Evolutionary conservation across 2,113 vertebrate species (phyloP), one percentile per base, ranked within the genome.

Genomic region (Grammomys surdaster): DNA sequence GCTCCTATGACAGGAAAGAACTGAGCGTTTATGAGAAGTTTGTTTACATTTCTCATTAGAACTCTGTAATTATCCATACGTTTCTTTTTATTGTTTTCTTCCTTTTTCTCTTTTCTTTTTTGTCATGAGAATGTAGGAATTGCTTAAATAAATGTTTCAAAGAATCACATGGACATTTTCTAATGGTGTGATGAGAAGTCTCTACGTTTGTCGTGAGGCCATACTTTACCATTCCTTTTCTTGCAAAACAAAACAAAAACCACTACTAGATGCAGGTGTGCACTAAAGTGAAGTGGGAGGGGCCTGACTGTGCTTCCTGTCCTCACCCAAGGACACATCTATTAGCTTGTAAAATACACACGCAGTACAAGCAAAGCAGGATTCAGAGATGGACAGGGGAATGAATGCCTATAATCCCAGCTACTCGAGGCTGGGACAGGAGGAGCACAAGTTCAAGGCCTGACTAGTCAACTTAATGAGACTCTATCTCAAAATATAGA

Each of bases 91-190:
- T 33, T 36, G 67, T 69, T 33, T 36, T 36, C 67, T 69, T 16
- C 67, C 67, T 7, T 36, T 94, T 88, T 63, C 19, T 63, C 16
- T 33, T 81, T 90, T 82, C 85, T 65, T 43, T 72, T 94, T 90
- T 65, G 76, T 54, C 22, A 48, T 40, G 36, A 77, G 33, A 46
- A 14, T n/a, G 40, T 60, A 90, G 54, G 43, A n/a, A 90, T 48
- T 60, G 88, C 88, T 95, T 86, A 22, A 96, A 93, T 95, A 96
- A 95, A 95, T 80, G 56, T 63, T n/a, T 89, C 65, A 46, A 86
- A 95, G 60, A 77, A 78, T 73, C 22, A 7, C 14, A 36, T 8
- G 54, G 11, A 56, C 1, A 36, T n/a, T 31, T 51, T 88, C n/a
- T 93, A 86, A 31, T 84, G 3, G 2, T 63, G 77, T 82, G 36